Evolutionary conservation across 1,140 invertebrate genomes (phyloP).

Genomic region (Zaprionus inermis): DNA sequence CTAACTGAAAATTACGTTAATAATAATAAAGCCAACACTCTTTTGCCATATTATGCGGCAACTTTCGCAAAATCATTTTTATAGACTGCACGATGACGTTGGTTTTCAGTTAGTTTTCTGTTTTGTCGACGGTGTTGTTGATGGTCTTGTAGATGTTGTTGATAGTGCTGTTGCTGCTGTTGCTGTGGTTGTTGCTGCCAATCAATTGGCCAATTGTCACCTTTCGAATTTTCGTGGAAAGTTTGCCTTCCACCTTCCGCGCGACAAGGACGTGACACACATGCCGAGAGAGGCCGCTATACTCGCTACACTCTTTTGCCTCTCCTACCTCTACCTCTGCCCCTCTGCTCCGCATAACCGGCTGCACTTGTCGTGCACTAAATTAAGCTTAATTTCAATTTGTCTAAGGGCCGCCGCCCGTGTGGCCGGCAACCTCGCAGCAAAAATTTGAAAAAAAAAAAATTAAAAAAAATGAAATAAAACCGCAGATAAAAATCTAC

Average conservation of each 20-base stretch:
- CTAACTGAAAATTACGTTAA: conserved; percentile 61
- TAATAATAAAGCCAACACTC: conserved; percentile 69
- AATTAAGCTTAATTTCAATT: conserved; percentile 59
- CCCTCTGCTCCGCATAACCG: too few relatives aligned
- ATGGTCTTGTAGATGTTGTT: conserved; percentile 13
- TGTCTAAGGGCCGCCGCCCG: conserved; percentile 43
- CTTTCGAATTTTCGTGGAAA: conserved; percentile 65
- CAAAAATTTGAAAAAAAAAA: conserved; percentile 52
- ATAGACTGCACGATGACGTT: conserved; percentile 65
- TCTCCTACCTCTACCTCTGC: not conserved
- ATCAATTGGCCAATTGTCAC: conserved; percentile 68
- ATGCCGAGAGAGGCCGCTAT: conserved; percentile 1
- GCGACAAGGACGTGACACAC: conserved; percentile 35
- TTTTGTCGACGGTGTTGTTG: not conserved
- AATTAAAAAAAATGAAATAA: conserved; percentile 59
- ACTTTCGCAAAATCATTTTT: conserved; percentile 80
- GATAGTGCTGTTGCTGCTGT: not conserved
- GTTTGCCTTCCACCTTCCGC: not conserved
- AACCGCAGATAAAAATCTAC: conserved; percentile 77
- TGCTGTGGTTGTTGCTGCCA: conserved; percentile 29
- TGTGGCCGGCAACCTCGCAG: conserved; percentile 50
- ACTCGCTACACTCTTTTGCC: not conserved
- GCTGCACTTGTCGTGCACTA: conserved; percentile 43
- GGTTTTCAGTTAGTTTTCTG: conserved; percentile 16
- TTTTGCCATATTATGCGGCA: conserved; percentile 77